Conservation (phyloP, 92 coral and sea anemone species). For the Ricordea florida region DNA sequence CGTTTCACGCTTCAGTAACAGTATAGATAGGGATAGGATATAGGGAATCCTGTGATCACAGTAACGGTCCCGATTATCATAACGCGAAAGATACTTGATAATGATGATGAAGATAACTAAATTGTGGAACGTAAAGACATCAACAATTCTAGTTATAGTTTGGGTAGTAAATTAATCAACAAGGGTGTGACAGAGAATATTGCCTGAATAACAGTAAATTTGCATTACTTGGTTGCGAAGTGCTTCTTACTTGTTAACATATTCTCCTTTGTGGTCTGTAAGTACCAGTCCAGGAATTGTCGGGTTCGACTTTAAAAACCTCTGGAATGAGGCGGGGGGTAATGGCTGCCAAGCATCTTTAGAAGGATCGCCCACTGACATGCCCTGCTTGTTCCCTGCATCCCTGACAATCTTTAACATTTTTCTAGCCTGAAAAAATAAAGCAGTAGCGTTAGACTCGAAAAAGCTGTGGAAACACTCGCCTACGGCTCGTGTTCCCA, state of each 20-base stretch:
- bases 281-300: constrained; percentile 84
- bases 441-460: not conserved
- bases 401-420: constrained; percentile 45
- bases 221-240: not conserved
- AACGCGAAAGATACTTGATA: too few species aligned
- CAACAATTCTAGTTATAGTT: not conserved
- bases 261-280: constrained; percentile 73
- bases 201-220: too few species aligned
- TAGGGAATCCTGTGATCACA: too few species aligned
- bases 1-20: too few species aligned
- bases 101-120: too few species aligned
- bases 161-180: too few species aligned
- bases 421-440: constrained; percentile 43
- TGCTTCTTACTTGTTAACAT: constrained; percentile 76
- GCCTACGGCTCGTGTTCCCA: not conserved
- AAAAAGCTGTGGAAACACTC: not conserved
- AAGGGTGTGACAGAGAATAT: too few species aligned
- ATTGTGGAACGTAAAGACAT: not conserved
- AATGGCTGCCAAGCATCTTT: constrained; percentile 27
- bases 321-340: constrained; percentile 96
- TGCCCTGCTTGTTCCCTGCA: constrained; percentile 27
- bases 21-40: too few species aligned
- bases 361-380: constrained; percentile 61
- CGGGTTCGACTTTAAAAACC: constrained; percentile 62
- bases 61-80: too few species aligned